These are phyloP conservation scores for Anthoscopus minutus DNA, from an alignment of 2,113 vertebrate species.

Conservation along the genomic window DNA sequence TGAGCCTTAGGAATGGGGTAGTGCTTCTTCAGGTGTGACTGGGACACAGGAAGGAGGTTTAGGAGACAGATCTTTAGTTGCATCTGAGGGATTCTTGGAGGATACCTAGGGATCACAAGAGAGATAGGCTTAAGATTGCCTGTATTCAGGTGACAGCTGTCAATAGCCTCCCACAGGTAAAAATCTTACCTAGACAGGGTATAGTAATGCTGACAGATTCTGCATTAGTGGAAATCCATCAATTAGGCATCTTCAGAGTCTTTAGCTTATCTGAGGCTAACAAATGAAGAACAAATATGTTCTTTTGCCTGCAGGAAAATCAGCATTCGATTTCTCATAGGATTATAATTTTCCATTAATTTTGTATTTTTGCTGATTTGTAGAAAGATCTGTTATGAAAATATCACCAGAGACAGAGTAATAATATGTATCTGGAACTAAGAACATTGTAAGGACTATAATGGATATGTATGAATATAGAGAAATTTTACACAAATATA, in stretches of 20 bases:
- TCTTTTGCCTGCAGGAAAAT: neutral
- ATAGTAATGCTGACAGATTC: neutral
- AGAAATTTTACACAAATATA: neutral
- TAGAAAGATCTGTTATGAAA: neutral
- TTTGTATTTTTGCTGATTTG: neutral
- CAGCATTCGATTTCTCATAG: neutral
- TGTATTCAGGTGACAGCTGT: neutral
- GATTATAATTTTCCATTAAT: neutral
- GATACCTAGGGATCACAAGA: neutral
- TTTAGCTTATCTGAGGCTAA: neutral
- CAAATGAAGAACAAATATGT: neutral
- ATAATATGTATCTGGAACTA: neutral
- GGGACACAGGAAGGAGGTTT: neutral
- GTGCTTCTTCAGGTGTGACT: neutral
- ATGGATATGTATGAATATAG: neutral
- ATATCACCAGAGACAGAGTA: neutral
- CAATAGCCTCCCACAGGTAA: neutral
- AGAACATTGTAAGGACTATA: neutral
- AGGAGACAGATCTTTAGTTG: neutral
- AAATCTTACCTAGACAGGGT: neutral
- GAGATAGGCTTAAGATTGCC: neutral
- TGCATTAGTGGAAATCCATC: neutral
- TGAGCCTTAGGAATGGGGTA: neutral
- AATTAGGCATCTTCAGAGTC: neutral
- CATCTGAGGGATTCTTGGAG: neutral